Evolutionary conservation across 2,797 vertebrate species (phyloP), one percentile per base, ranked within the genome.

Genomic region (Aphelocoma californica): DNA sequence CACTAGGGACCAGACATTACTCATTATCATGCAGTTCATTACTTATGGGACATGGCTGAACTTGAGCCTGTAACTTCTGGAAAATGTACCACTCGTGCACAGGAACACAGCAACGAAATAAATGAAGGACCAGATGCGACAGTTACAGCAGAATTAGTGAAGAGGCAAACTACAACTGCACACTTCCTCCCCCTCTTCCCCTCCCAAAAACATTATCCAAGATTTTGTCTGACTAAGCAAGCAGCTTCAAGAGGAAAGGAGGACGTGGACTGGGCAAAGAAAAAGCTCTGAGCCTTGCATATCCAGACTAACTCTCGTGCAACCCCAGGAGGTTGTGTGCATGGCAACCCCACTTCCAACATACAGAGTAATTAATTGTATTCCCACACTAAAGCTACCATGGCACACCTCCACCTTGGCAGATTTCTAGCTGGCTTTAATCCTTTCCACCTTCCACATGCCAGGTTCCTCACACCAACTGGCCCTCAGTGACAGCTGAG

Each of bases 351-450:
- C 36, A 31, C 40, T 90, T 94, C 93, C 88, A 93, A 47, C 79
- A 81, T 0, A 50, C 17, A n/a, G 56, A 92, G 85, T 84, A 92
- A 92, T 81, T 84, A 92, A 93, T 17, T 88, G 70, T 17, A 92
- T 74, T 90, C 61, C 67, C 88, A 58, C 54, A 60, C 47, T 77
- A 86, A 91, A 93, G 50, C 71, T 45, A 67, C 44, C n/a, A 54
- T 88, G 92, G 95, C 88, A 92, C 64, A 90, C 78, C 83, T 93
- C 92, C 95, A 96, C 86, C 32, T 53, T 93, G 93, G 92, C 95
- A 92, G 53, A 82, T 82, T 93, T 91, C 86, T 80, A 84, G 44
- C 61, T 96, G 86, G 86, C 92, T 92, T 82, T 81, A 42, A 69
- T 81, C 82, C 88, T 90, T 40, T 65, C 82, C 47, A 84, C 57